These are phyloP conservation scores for Cepphus grylle DNA, from an alignment of 2,113 vertebrate genomes.

Conservation along the genomic window DNA sequence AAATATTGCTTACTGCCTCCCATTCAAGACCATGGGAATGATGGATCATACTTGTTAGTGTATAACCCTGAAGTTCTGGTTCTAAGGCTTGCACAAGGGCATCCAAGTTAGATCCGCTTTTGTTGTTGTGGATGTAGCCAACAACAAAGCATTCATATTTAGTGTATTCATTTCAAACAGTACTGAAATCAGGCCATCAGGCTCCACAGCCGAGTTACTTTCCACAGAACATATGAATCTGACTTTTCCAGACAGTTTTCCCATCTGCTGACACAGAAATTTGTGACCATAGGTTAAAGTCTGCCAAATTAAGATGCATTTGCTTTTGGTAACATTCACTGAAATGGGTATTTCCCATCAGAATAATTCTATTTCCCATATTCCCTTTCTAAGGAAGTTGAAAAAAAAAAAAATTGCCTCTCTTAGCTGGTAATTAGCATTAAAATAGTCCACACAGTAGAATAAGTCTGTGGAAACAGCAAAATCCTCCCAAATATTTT, in stretches of 20 bases:
- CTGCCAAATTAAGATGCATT: neutral
- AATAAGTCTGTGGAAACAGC: neutral
- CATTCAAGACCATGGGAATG: neutral
- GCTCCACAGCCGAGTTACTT: neutral
- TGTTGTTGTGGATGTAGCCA: neutral
- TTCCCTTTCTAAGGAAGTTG: neutral
- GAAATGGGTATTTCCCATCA: neutral
- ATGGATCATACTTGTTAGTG: neutral
- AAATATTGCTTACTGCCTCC: neutral
- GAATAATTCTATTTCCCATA: neutral
- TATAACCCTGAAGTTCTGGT: neutral
- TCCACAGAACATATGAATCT: neutral
- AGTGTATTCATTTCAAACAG: neutral
- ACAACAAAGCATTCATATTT: neutral
- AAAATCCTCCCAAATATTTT: neutral
- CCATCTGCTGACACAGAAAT: neutral
- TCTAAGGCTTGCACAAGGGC: neutral
- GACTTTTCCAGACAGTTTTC: neutral
- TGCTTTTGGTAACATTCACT: neutral
- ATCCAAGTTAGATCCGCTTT: neutral
- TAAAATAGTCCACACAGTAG: neutral
- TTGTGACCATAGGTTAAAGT: neutral
- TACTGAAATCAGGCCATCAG: neutral
- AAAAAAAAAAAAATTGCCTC: neutral
- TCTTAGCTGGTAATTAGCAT: neutral